Percentiles rank a stretch among this genome's conserved stretches.
Conservation (phyloP, 2,797 vertebrate species). For the Columba guinea region DNA sequence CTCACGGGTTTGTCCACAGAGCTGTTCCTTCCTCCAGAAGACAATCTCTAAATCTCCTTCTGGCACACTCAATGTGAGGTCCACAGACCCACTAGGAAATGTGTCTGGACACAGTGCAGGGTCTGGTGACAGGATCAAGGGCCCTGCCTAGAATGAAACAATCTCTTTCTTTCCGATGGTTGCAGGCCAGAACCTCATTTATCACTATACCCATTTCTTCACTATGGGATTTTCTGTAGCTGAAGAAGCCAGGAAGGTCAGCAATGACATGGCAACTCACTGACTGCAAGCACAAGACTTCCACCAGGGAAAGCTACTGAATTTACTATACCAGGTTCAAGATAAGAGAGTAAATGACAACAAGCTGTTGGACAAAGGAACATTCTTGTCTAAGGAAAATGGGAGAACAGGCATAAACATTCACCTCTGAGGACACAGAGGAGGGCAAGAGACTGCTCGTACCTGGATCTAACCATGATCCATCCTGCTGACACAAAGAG, state of each 20-base stretch:
- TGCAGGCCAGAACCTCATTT: background rate
- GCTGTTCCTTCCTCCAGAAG: background rate
- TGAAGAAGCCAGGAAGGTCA: background rate
- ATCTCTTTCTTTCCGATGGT: background rate
- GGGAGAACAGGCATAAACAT: background rate
- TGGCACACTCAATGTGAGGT: background rate
- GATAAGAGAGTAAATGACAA: background rate
- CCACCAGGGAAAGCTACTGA: background rate
- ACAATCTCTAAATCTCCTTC: background rate
- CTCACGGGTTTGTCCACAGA: background rate
- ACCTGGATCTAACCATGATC: background rate
- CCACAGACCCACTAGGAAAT: background rate
- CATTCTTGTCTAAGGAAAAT: background rate
- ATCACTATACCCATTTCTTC: background rate
- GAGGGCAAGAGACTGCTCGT: background rate
- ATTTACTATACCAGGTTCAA: background rate
- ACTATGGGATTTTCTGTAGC: background rate
- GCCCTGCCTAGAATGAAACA: background rate
- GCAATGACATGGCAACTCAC: background rate
- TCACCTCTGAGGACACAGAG: background rate
- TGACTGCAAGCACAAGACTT: background rate
- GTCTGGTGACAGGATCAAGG: background rate
- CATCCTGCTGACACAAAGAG: background rate
- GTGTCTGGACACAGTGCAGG: background rate
- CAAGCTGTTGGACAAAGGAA: background rate